Conservation (phyloP, 35 echinoderm and acorn worm genomes). For the Strongylocentrotus purpuratus region DNA sequence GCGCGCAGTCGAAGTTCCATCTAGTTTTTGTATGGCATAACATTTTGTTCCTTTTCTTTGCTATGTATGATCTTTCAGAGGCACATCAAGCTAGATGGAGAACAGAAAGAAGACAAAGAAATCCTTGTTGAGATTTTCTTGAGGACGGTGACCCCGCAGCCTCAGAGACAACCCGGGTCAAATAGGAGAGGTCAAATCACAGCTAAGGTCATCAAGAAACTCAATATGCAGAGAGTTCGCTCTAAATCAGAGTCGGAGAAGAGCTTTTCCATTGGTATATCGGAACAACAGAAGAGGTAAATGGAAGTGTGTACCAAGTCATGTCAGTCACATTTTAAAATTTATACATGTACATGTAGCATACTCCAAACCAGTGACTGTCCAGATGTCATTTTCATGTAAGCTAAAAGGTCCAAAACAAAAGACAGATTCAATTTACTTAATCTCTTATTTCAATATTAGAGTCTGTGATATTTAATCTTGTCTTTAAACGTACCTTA, state of each 20-base stretch:
- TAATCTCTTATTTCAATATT: too few species aligned
- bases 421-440: too few species aligned
- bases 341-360: too few species aligned
- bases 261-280: background rate
- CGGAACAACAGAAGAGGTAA: background rate
- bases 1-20: too few species aligned
- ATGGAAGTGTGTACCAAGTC: background rate
- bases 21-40: background rate
- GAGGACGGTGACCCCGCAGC: constrained; percentile 30
- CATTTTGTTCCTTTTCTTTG: background rate
- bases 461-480: too few species aligned
- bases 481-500: too few species aligned
- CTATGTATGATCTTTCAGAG: background rate
- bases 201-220: constrained; percentile 33
- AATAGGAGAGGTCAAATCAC: constrained; percentile 42
- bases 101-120: constrained; percentile 35
- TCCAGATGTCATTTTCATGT: too few species aligned
- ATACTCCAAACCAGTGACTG: too few species aligned
- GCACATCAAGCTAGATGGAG: constrained; percentile 31
- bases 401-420: too few species aligned
- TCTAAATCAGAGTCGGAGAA: background rate
- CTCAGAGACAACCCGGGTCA: background rate
- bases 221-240: background rate
- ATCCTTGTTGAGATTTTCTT: background rate
- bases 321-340: too few species aligned